A percentile compares a stretch with the other conserved stretches of the same genome.
Conservation (phyloP, 2,888 invertebrate genomes). For the Lucinisca nassula region DNA sequence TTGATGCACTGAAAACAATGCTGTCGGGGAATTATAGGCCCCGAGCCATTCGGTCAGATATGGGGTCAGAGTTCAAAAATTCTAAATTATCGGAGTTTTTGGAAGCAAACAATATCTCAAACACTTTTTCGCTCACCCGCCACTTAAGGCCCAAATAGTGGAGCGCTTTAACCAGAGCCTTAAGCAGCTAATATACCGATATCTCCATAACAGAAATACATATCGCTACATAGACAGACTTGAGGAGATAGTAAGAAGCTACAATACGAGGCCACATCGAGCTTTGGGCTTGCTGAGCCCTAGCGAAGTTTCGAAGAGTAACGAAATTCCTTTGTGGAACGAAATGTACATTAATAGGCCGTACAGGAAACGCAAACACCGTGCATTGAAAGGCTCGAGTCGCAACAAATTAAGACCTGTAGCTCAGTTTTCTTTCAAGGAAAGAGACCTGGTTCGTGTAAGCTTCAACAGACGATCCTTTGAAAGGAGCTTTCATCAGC, state of each 20-base stretch:
- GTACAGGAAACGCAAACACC: background rate
- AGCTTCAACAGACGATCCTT: background rate
- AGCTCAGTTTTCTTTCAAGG: background rate
- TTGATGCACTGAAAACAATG: background rate
- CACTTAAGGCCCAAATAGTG: background rate
- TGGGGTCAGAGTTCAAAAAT: background rate
- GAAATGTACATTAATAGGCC: background rate
- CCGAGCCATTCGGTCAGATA: background rate
- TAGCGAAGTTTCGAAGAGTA: background rate
- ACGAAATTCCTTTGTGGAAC: constrained; percentile 2
- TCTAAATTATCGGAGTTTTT: background rate
- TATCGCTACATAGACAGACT: constrained; percentile 16
- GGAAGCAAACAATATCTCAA: background rate
- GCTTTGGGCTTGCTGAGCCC: background rate
- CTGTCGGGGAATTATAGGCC: background rate
- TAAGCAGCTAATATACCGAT: background rate
- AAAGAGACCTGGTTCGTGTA: background rate
- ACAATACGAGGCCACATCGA: background rate
- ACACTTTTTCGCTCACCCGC: constrained; percentile 5
- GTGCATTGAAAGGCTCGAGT: background rate
- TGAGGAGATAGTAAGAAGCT: background rate
- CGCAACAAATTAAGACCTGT: background rate
- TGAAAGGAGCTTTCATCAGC: constrained; percentile 5
- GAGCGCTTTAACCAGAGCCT: background rate
- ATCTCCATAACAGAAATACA: background rate